Conservation (phyloP, 2,888 invertebrate species). For the Pomacea canaliculata region DNA sequence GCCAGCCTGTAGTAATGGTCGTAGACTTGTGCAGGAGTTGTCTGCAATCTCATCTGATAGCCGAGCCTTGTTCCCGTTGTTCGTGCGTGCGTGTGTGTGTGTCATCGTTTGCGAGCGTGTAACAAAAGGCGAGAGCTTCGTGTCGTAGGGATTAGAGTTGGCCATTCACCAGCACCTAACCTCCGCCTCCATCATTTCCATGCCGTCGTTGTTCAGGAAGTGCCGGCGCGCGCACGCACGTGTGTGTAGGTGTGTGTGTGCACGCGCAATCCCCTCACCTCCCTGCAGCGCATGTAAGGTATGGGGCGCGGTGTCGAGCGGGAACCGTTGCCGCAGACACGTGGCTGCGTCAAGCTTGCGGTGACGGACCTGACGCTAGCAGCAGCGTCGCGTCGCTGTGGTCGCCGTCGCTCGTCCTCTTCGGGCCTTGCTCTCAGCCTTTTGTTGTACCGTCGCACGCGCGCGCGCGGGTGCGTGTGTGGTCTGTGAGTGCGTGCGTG, state of each 20-base stretch:
- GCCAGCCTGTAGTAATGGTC: not conserved
- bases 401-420: too few species aligned
- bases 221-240: too few species aligned
- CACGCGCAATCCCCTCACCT: not conserved
- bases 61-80: not conserved
- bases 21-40: not conserved
- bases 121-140: not conserved
- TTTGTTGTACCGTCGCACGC: not conserved
- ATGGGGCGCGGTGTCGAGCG: not conserved
- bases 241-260: too few species aligned
- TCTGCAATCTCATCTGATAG: not conserved
- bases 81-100: slow-evolving; percentile 2
- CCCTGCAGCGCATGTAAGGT: not conserved
- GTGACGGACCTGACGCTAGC: not conserved
- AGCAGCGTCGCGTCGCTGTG: not conserved
- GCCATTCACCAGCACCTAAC: not conserved
- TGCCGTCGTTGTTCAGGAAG: too few species aligned
- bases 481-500: too few species aligned
- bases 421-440: not conserved
- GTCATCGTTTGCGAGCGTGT: slow-evolving; percentile 14
- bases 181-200: too few species aligned
- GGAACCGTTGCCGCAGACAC: not conserved
- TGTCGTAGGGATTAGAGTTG: too few species aligned
- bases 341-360: not conserved
- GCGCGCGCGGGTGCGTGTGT: not conserved